Evolutionary conservation across 2,113 vertebrate species (phyloP).

Genomic region (Nyctibius bracteatus): DNA sequence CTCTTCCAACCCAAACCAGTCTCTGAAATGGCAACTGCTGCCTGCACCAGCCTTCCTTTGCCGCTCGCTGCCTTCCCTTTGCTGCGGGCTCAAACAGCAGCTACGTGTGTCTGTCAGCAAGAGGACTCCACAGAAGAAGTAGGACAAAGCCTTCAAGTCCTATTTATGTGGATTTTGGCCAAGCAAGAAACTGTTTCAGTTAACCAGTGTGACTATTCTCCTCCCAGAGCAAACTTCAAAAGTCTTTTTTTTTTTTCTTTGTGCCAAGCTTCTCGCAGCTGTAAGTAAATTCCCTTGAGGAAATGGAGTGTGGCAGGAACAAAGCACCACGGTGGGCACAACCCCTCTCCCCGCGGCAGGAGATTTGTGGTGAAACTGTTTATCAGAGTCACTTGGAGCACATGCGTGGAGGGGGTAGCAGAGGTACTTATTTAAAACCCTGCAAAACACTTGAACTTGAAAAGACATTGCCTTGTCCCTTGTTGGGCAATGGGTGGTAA

Average conservation of each 20-base stretch:
- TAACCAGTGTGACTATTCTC: not conserved
- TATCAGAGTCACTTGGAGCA: not conserved
- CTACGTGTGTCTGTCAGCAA: not conserved
- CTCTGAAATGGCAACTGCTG: fast-evolving
- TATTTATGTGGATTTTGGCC: not conserved
- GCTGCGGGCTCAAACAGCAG: not conserved
- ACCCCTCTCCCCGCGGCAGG: not conserved
- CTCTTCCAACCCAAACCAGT: no score
- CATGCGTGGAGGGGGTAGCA: not conserved
- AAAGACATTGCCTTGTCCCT: not conserved
- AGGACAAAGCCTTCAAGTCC: not conserved
- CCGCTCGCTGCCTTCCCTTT: not conserved
- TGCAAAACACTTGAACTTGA: not conserved
- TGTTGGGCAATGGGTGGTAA: fast-evolving
- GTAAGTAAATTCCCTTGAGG: not conserved
- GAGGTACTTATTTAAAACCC: not conserved
- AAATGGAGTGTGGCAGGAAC: not conserved
- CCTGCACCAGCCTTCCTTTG: not conserved
- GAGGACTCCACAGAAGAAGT: no score
- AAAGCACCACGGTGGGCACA: not conserved
- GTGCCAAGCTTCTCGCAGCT: not conserved
- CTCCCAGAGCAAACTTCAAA: not conserved
- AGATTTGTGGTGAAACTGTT: not conserved
- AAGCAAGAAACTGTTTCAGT: not conserved
- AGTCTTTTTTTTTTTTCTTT: not conserved